Base-by-base conservation (phyloP, 2,113 vertebrate genomes). In the Pardalotus punctatus region DNA sequence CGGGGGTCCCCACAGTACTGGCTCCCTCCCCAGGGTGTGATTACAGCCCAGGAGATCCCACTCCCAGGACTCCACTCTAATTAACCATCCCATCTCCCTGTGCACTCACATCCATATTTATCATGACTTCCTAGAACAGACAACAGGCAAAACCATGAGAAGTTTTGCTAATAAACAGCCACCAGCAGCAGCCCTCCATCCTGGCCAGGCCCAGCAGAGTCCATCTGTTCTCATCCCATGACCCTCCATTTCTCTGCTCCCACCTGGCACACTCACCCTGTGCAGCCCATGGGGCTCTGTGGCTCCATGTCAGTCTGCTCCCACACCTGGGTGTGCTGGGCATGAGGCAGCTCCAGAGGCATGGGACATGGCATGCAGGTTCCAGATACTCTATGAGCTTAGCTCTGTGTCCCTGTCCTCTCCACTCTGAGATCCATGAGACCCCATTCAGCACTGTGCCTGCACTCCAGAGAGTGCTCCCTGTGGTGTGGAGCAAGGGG, bases 211-310 rank as follows among this genome's bases (percentile, higher is more conserved):
- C 53, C 60, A 47, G 60, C n/a, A 14, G 21, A 27, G 61, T 14
- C 50, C 3, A 0, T 50, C 58, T 35, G 21, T 53, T 31, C 56
- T 50, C 62, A 51, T 11, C 12, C 57, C 71, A 38, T 0, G 14
- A 27, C 20, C 22, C 17, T 14, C 17, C 11, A 0, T 14, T 6
- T 22, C 60, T 28, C 36, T 54, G 61, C 20, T 66, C 54, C 70
- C 38, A 54, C 20, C 45, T 14, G 24, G 16, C 3, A 5, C 5
- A 4, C 11, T 20, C 38, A 11, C 5, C 28, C 62, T 0, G 0
- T 0, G 1, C 33, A 47, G 51, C 33, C 69, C 36, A 1, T 0
- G 28, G 70, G 33, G 31, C n/a, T 61, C 20, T 14, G 50, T 5
- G 2, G 40, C 57, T 58, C 73, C 58, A 3, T 1, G 12, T 11